Conservation (phyloP, 2,888 invertebrate species). For the Acleris laterana region DNA sequence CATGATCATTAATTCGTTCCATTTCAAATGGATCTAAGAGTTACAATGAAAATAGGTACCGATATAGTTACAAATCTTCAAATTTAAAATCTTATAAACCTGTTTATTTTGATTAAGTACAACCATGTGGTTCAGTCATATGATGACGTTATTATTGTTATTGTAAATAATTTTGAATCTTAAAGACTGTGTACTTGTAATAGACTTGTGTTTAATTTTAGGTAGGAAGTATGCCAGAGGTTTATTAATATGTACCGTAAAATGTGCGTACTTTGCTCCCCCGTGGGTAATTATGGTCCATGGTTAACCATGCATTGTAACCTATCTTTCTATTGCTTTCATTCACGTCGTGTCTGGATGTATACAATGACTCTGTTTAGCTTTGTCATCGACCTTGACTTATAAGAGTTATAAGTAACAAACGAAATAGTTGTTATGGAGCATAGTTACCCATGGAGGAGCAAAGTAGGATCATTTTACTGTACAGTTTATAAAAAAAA, state of each 20-base stretch:
- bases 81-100: slow-evolving; percentile 19
- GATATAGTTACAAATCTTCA: slow-evolving; percentile 10
- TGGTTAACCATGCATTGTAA: too few species aligned
- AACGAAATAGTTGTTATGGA: too few species aligned
- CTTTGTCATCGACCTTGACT: too few species aligned
- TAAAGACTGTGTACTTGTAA: slow-evolving; percentile 74
- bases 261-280: too few species aligned
- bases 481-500: slow-evolving; percentile 2
- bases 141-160: slow-evolving; percentile 66
- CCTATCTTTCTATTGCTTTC: too few species aligned
- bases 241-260: background rate
- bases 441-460: too few species aligned
- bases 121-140: slow-evolving; percentile 58
- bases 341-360: too few species aligned
- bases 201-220: slow-evolving; percentile 47
- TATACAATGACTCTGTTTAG: too few species aligned
- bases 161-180: slow-evolving; percentile 78
- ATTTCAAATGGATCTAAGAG: slow-evolving; percentile 39
- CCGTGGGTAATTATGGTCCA: too few species aligned
- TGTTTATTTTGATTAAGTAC: slow-evolving; percentile 12
- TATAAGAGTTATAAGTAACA: too few species aligned
- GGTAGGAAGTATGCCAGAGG: slow-evolving; percentile 7
- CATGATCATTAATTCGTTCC: slow-evolving; percentile 23
- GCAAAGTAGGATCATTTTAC: too few species aligned
- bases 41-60: slow-evolving; percentile 12